Evolutionary conservation across 1,140 invertebrate genomes (phyloP).

Genomic region (Physella acuta): DNA sequence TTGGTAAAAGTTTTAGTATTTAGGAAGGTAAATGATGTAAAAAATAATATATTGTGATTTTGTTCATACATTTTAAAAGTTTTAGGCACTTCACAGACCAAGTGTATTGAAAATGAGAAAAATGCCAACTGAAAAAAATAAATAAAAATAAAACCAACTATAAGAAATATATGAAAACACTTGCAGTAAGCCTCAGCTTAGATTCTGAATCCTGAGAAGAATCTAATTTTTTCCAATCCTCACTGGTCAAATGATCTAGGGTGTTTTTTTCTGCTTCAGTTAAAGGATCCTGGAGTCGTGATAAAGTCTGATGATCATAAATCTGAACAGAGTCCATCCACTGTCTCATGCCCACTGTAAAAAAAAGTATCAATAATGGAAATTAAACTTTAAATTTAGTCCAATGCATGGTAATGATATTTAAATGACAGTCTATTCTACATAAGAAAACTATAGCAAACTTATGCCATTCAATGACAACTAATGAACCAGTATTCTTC

Average conservation of each 20-base stretch:
- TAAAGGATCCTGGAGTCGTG: slow-evolving; percentile 9
- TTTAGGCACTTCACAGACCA: too few relatives aligned
- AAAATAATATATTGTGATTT: too few relatives aligned
- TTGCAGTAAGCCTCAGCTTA: slow-evolving; percentile 17
- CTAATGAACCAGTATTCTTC: too few relatives aligned
- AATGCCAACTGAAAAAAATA: too few relatives aligned
- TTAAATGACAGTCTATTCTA: neutral
- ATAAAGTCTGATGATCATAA: slow-evolving; percentile 11
- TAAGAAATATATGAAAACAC: too few relatives aligned
- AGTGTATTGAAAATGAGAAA: too few relatives aligned
- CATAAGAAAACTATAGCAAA: neutral
- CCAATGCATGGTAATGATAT: neutral
- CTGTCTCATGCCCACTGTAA: slow-evolving; percentile 18
- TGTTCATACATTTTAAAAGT: too few relatives aligned
- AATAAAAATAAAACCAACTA: too few relatives aligned
- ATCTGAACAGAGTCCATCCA: slow-evolving; percentile 22
- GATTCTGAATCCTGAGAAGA: slow-evolving; percentile 16
- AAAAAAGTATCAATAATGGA: too few relatives aligned
- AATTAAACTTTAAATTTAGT: neutral
- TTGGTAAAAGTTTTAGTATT: too few relatives aligned
- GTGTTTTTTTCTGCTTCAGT: slow-evolving; percentile 8
- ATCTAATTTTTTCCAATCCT: slow-evolving; percentile 16
- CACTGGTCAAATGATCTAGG: slow-evolving; percentile 9
- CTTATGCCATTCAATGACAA: neutral
- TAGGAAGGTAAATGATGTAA: too few relatives aligned